Evolutionary conservation across 2,113 vertebrate species (phyloP), one percentile per base, ranked within the genome.

Genomic region (Macrotus californicus): DNA sequence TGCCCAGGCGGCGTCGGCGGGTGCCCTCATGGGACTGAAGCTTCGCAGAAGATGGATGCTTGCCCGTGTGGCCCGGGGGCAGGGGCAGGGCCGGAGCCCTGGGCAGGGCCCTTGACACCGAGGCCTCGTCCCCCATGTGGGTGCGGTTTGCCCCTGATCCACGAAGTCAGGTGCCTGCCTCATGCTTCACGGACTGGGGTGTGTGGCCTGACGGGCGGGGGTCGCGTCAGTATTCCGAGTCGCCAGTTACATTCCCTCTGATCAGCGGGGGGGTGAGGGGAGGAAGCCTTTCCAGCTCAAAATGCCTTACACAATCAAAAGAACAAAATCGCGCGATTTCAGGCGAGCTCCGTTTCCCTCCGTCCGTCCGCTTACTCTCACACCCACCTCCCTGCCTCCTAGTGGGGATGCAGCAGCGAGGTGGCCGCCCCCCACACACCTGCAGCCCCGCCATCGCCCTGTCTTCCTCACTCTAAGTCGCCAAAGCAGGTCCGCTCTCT

Each of bases 271-370:
- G 61, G 89, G 83, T 73, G 93, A 87, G 92, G 70, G 96, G 96
- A 96, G 94, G 82, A 92, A 26, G 94, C 75, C 84, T 95, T 95
- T 91, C 88, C 56, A 24, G 73, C 80, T 95, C 82, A 91, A 93
- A 96, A 98, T 98, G 98, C 98, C 98, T 98, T 98, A 98, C 52
- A 77, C 94, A 96, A 89, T 97, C 95, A 94, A 76, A 89, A 90
- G 94, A 91, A 89, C 95, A 82, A 59, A 59, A 87, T 41, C 31
- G 89, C 52, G n/a, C 56, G 36, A 18, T 64, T 97, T 94, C 96
- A 97, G 96, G 87, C 22, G 61, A 97, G 97, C 94, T 93, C 59
- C 83, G 18, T 86, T 75, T 89, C 90, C 80, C 81, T 91, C 24
- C 79, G 85, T 83, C 72, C 36, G 64, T 48, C 83, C 34, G 91